Percentiles rank a stretch among this genome's conserved stretches.
Conservation (phyloP, 2,797 vertebrate genomes). For the Ctenopoma kingsleyae region DNA sequence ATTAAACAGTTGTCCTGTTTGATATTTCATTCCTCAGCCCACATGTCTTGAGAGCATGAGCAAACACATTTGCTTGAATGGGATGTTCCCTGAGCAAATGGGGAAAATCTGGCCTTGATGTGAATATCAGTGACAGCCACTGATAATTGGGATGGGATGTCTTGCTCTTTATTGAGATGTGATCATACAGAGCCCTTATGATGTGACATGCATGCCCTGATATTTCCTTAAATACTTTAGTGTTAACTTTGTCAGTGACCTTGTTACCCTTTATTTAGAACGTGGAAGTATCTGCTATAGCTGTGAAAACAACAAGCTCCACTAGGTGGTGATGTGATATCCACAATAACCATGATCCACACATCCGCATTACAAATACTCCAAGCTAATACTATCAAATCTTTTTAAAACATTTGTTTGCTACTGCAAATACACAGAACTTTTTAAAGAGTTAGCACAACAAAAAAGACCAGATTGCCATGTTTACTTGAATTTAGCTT, state of each 20-base stretch:
- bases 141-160: conserved; percentile 59
- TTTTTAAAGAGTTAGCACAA: conserved; percentile 68
- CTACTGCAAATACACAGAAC: conserved; percentile 62
- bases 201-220: conserved; percentile 7
- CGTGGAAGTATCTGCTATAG: neutral
- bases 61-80: conserved; percentile 80
- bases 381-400: conserved; percentile 61
- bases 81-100: conserved; percentile 76
- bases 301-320: conserved; percentile 46
- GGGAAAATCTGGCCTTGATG: conserved; percentile 61
- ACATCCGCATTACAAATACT: conserved; percentile 54
- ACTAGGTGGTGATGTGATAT: conserved; percentile 71
- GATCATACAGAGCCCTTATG: neutral
- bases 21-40: conserved; percentile 78
- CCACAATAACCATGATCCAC: conserved; percentile 47
- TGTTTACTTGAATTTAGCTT: conserved; percentile 64
- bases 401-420: conserved; percentile 66
- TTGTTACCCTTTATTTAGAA: neutral
- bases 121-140: conserved; percentile 65
- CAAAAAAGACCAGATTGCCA: conserved; percentile 64
- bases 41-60: conserved; percentile 76
- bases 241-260: neutral
- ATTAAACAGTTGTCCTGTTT: conserved; percentile 79
- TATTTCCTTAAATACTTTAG: neutral
- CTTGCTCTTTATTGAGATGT: conserved; percentile 62